These are phyloP conservation scores for Nothocercus julius DNA, from an alignment of 2,113 vertebrate genomes.

Conservation along the genomic window DNA sequence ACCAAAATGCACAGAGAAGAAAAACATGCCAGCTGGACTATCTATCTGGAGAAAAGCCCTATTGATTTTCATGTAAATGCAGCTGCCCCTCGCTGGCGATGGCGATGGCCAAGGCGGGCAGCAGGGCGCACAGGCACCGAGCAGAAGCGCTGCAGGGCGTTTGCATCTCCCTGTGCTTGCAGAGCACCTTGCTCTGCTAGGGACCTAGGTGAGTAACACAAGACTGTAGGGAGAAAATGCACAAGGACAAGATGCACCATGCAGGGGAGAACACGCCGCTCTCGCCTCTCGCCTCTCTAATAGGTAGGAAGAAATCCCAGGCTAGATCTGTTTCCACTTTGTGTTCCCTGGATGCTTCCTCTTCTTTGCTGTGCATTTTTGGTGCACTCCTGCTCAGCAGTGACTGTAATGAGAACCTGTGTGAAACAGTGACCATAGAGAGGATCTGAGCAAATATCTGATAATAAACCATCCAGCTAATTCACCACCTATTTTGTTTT, in stretches of 20 bases:
- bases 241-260: fast-evolving
- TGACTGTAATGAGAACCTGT: fast-evolving
- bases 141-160: background rate
- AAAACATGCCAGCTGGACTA: background rate
- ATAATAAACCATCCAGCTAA: background rate
- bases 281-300: background rate
- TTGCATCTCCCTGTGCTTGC: fast-evolving
- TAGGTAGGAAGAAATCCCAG: background rate
- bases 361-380: too few species aligned
- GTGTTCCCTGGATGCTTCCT: background rate
- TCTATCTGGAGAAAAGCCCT: background rate
- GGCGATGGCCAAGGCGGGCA: background rate
- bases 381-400: too few species aligned
- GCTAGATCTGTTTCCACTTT: background rate
- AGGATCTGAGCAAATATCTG: background rate
- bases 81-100: background rate
- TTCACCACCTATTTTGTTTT: background rate
- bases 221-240: background rate
- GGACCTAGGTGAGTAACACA: fast-evolving
- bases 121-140: background rate
- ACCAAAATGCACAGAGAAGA: background rate
- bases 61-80: slow-evolving; percentile 3
- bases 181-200: background rate
- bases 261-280: fast-evolving
- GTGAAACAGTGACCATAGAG: too few species aligned